Conservation (phyloP, 2,113 vertebrate species). For the Onychorhynchus coronatus region DNA sequence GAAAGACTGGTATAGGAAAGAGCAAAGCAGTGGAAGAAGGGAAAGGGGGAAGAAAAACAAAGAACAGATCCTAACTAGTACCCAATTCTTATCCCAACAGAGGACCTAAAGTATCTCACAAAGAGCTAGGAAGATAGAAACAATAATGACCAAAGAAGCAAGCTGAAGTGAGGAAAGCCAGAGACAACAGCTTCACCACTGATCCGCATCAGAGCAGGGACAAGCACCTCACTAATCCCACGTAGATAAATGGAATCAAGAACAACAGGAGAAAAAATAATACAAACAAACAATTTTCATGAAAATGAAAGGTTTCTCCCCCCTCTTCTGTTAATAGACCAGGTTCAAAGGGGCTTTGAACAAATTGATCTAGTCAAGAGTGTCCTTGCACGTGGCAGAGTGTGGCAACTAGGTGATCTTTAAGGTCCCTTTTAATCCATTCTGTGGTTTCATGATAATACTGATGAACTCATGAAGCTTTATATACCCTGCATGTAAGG, state of each 20-base stretch:
- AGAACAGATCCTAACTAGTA: neutral
- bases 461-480: neutral
- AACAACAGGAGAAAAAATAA: too few species aligned
- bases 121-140: neutral
- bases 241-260: fast-evolving
- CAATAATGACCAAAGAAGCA: neutral
- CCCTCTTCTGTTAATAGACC: neutral
- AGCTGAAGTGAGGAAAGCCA: neutral
- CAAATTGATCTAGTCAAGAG: neutral
- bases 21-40: neutral
- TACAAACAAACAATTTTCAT: neutral
- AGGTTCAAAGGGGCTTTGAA: neutral
- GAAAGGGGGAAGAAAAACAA: neutral
- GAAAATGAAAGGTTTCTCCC: neutral
- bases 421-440: neutral
- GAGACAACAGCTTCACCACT: neutral
- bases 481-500: neutral
- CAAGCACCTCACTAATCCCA: neutral
- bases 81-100: neutral
- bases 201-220: neutral
- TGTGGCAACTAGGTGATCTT: too few species aligned
- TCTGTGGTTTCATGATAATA: neutral
- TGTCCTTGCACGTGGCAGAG: neutral
- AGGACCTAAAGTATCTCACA: neutral
- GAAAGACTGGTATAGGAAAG: neutral